Evolutionary conservation across 2,888 invertebrate genomes (phyloP).

Genomic region (Cryptus armator): DNA sequence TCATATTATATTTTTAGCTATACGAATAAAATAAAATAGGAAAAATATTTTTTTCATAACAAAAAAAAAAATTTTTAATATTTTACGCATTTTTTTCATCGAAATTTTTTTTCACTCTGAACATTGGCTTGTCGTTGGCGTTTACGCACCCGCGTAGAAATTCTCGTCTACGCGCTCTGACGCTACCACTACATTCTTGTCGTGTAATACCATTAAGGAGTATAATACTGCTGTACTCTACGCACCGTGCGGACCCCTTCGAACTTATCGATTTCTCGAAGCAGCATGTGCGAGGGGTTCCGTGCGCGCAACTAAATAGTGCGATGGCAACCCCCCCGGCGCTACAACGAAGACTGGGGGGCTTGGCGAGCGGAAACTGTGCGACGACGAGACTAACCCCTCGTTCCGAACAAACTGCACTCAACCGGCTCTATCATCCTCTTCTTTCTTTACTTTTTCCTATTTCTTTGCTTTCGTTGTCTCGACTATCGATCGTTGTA

Average conservation of each 20-base stretch:
- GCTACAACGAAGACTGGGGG: conserved; percentile 49
- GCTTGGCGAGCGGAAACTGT: conserved; percentile 38
- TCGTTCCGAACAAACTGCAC: conserved; percentile 10
- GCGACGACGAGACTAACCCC: conserved; percentile 35
- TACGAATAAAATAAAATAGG: too few species aligned
- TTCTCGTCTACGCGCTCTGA: neutral
- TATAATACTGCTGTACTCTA: conserved; percentile 29
- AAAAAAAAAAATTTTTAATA: too few species aligned
- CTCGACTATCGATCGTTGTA: conserved; percentile 48
- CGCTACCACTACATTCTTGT: neutral
- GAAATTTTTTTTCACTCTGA: neutral
- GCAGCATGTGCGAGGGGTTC: conserved; percentile 62
- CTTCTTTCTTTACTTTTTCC: conserved; percentile 13
- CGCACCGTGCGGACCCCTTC: conserved; percentile 67
- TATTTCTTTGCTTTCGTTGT: conserved; percentile 31
- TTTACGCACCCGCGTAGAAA: conserved; percentile 1
- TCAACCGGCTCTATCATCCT: conserved; percentile 5
- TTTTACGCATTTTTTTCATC: too few species aligned
- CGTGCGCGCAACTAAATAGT: conserved; percentile 38
- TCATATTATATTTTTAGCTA: too few species aligned
- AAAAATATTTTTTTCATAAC: too few species aligned
- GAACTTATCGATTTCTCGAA: conserved; percentile 71
- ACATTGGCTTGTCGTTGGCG: neutral
- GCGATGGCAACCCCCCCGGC: conserved; percentile 56
- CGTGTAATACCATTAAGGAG: conserved; percentile 13